These are phyloP conservation scores for Gallinago undulata DNA, from an alignment of 2,113 vertebrate species.

Conservation along the genomic window DNA sequence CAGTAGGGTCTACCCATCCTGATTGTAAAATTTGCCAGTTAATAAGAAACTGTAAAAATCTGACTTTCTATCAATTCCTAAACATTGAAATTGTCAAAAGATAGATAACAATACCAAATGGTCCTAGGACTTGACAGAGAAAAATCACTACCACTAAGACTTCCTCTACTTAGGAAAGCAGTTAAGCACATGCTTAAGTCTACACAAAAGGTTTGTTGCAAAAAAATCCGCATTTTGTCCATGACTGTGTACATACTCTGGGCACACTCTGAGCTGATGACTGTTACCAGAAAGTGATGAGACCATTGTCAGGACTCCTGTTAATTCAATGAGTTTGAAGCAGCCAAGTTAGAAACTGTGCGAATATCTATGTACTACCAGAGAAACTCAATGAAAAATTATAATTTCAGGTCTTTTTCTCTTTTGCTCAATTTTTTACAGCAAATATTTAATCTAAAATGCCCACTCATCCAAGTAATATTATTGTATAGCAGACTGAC, in stretches of 20 bases:
- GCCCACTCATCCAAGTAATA: background rate
- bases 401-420: background rate
- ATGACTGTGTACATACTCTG: background rate
- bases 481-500: background rate
- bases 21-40: background rate
- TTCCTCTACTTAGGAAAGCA: background rate
- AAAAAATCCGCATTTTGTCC: background rate
- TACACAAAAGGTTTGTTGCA: fast-evolving
- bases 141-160: background rate
- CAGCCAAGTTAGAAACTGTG: background rate
- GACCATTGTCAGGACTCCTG: background rate
- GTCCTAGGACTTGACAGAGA: background rate
- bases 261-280: background rate
- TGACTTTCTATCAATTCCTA: background rate
- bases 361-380: background rate
- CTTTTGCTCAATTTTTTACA: background rate
- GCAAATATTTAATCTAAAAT: background rate
- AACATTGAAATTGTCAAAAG: background rate
- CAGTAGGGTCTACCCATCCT: background rate
- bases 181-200: background rate
- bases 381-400: background rate
- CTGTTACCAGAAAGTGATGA: background rate
- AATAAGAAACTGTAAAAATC: background rate
- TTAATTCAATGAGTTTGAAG: background rate
- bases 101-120: background rate